Base-by-base conservation (phyloP, 1,140 invertebrate genomes). In the Bicyclus anynana region DNA sequence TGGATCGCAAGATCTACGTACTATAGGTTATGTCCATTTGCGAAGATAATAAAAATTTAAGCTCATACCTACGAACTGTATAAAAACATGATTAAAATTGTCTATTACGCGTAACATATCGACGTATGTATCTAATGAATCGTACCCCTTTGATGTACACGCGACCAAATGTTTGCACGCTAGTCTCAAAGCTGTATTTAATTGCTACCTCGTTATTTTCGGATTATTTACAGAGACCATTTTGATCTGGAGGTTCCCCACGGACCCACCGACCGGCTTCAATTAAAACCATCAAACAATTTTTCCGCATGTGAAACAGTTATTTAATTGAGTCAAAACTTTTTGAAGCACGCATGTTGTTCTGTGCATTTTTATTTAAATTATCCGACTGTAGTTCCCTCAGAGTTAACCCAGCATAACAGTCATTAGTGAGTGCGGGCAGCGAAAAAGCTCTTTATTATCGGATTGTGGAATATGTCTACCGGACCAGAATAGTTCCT, bases 191-290 rank as follows among this genome's bases (percentile, higher is more conserved):
- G 79, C 80, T 79, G 72, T 74, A 72, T 84, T 85, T 85, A 87
- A 87, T 84, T 85, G 80, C 80, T 76, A 69, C 58, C 76, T 87
- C 80, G 78, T 87, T 87, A 87, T 85, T 87, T 80, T 75, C 77
- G 82, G 84, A 87, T 87, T 87, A 87, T 84, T 85, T 87, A 82
- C 74, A 80, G 66, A 77, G 58, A 71, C 64, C 69, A 55, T 69
- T 72, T 67, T 40, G 50, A 66, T 58, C 59, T 38, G 47, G 21
- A 35, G 21, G 52, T 67, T 62, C 71, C 68, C 55, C 37, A 37
- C 53, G 71, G 56, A 40, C 68, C 55, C 37, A 37, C 53, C 69
- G 56, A 40, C 53, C 54, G 20, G 55, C 53, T 69, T 69, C 71
- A 72, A 78, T 74, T 77, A 68, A 57, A 62, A 74, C 59, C 78